Base-by-base conservation (phyloP, 2,888 invertebrate genomes). In the Amitus sp. region DNA sequence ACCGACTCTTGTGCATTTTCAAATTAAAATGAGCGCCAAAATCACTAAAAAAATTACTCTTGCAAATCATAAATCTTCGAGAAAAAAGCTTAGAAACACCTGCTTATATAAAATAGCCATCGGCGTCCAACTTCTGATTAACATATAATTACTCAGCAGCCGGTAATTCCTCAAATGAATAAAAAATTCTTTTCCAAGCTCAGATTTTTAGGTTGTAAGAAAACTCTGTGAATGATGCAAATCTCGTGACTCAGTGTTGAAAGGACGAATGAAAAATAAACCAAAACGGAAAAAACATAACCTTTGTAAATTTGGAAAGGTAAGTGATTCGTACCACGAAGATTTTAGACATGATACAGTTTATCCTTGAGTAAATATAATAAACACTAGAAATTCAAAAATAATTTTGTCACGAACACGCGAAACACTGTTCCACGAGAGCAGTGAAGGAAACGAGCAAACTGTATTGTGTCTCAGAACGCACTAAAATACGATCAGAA, bases 321-420 rank as follows among this genome's bases (percentile, higher is more conserved):
- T 80, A 80, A 42, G 72, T 55, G 64, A 80, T 80, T 65, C 74
- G 71, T 52, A 79, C 50, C 63, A 74, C 62, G 55, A 71, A 53
- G 23, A 53, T 73, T 60, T 71, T 66, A 53, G 67, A 47, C 75
- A 76, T 76, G 58, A 45, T 60, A 55, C 56, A 46, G 34, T 17
- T 20, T 12, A 27, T 48, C 45, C 19, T 10, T 20, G 27, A 42
- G 62, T 40, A 56, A 47, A 55, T 45, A 46, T 49, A 56, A 54
- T 70, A 67, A n/a, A 66, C 62, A 34, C 47, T 47, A 18, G 43
- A 55, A 60, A 69, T 60, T 68, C 70, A 61, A 73, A 71, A 71
- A 66, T 67, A 68, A 70, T 71, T 62, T 53, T 33, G 42, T 17
- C 47, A 40, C 42, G 47, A 52, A 58, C 51, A 42, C 51, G 51